Evolutionary conservation across 2,888 invertebrate species (phyloP).

Genomic region (Himalopsyche japonica): DNA sequence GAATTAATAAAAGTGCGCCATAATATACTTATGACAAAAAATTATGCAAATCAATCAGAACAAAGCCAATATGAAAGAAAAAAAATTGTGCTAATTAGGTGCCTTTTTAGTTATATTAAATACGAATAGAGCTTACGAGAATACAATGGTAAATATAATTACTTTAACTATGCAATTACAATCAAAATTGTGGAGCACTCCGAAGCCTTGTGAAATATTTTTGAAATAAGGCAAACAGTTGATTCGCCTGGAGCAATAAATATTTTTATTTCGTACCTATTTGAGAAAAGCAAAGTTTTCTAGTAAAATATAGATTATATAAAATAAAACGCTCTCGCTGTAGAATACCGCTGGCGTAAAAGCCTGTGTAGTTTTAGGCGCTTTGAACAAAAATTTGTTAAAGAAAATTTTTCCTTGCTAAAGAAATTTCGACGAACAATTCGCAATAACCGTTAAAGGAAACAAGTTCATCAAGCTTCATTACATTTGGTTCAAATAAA

Average conservation of each 20-base stretch:
- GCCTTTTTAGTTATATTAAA: no score
- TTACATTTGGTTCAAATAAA: no score
- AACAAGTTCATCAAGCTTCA: background rate
- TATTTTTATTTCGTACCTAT: background rate
- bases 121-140: no score
- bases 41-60: background rate
- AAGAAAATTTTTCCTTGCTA: background rate
- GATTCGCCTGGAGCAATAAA: background rate
- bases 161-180: no score
- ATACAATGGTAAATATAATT: no score
- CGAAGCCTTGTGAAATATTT: background rate
- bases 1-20: background rate
- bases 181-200: background rate
- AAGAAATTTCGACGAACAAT: background rate
- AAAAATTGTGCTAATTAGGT: no score
- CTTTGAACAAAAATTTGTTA: background rate
- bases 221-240: background rate
- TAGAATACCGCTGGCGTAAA: background rate
- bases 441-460: background rate
- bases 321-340: background rate
- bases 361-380: background rate
- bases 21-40: background rate
- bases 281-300: background rate
- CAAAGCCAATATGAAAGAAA: background rate
- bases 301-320: background rate